Evolutionary conservation across 2,888 invertebrate species (phyloP).

Genomic region (Alloscopus bannaensis): DNA sequence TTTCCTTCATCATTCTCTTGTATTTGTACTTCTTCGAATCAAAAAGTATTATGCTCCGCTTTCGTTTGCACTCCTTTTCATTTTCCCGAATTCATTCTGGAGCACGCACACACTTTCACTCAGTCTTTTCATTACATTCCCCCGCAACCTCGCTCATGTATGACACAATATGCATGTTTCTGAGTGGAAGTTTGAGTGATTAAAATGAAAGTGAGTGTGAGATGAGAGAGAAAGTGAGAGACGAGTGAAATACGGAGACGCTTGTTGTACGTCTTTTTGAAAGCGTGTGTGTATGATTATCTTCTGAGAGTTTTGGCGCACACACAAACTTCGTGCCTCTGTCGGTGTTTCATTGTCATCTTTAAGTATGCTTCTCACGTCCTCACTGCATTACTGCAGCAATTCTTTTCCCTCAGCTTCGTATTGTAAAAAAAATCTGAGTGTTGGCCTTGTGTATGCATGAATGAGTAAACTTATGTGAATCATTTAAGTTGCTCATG

Average conservation of each 20-base stretch:
- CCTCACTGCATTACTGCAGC: slow-evolving; percentile 55
- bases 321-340: neutral
- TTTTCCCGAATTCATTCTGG: no score
- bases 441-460: neutral
- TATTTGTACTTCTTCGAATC: no score
- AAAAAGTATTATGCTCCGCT: no score
- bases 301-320: neutral
- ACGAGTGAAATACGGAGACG: neutral
- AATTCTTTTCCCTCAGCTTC: neutral
- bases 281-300: slow-evolving; percentile 21
- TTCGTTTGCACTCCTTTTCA: no score
- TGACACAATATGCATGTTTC: slow-evolving; percentile 20
- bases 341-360: neutral
- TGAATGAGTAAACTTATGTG: slow-evolving; percentile 10
- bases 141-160: neutral
- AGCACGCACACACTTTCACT: slow-evolving; percentile 9
- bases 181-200: slow-evolving; percentile 17
- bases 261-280: no score
- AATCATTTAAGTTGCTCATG: slow-evolving; percentile 11
- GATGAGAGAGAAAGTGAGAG: neutral
- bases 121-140: slow-evolving; percentile 5
- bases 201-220: slow-evolving; percentile 11
- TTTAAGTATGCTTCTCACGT: slow-evolving; percentile 59
- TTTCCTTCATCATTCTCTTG: no score
- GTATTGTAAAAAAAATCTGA: neutral